Percentiles rank a stretch among this genome's conserved stretches.
Evolutionary conservation across 92 coral and sea anemone species (phyloP).

Genomic region (Palythoa grandiflora): DNA sequence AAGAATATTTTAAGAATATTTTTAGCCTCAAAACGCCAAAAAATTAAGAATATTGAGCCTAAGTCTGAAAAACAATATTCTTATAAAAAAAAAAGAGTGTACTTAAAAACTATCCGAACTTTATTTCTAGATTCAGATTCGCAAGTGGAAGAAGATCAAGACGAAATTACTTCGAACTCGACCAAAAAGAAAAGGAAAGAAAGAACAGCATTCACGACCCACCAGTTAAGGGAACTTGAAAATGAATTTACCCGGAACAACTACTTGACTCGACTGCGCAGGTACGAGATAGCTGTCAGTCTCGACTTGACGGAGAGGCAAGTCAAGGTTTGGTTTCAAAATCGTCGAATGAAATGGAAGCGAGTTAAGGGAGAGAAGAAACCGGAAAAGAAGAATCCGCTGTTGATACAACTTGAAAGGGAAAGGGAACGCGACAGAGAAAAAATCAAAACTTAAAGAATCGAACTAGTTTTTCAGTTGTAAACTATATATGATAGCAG

Average conservation of each 20-base stretch:
- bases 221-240: slow-evolving; percentile 96
- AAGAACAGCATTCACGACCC: slow-evolving; percentile 97
- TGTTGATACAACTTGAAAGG: slow-evolving; percentile 79
- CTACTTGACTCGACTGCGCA: slow-evolving; percentile 94
- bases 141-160: slow-evolving; percentile 41
- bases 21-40: too few relatives aligned
- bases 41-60: too few relatives aligned
- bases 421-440: slow-evolving; percentile 60
- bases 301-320: slow-evolving; percentile 98
- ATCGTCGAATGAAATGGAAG: slow-evolving; percentile 98
- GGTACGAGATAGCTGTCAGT: slow-evolving; percentile 98
- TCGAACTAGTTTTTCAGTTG: background rate
- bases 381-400: slow-evolving; percentile 94
- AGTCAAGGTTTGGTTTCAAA: slow-evolving; percentile 98
- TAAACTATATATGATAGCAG: too few relatives aligned
- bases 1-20: too few relatives aligned
- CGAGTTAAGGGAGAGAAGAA: slow-evolving; percentile 97
- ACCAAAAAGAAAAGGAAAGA: slow-evolving; percentile 90
- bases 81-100: too few relatives aligned
- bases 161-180: slow-evolving; percentile 17
- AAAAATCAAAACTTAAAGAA: slow-evolving; percentile 24
- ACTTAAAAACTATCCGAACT: too few relatives aligned
- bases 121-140: slow-evolving; percentile 36
- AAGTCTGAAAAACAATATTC: too few relatives aligned
- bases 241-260: slow-evolving; percentile 94